A percentile compares a stretch with the other conserved stretches of the same genome.
These are phyloP conservation scores for Microctenopoma steveboyesi DNA, from an alignment of 2,797 vertebrate species.

Conservation along the genomic window DNA sequence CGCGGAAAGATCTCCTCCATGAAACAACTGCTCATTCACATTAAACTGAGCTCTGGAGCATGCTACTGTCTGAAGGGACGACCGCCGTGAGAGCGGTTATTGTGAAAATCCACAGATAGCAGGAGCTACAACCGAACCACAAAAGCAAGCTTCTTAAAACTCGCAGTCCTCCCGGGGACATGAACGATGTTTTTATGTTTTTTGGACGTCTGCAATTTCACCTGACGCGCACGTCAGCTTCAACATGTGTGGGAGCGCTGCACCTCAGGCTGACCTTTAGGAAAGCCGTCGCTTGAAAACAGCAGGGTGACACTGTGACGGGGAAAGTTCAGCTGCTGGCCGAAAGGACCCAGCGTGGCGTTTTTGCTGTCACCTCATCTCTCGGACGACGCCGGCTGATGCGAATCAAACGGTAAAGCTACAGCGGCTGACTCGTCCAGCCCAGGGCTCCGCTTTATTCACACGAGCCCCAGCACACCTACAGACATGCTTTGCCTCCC, in stretches of 20 bases:
- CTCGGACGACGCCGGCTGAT: slow-evolving; percentile 9
- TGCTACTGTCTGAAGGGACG: slow-evolving; percentile 10
- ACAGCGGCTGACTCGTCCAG: slow-evolving; percentile 48
- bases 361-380: slow-evolving; percentile 4
- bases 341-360: slow-evolving; percentile 30
- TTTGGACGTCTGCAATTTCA: slow-evolving; percentile 32
- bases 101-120: slow-evolving; percentile 14
- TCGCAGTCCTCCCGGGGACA: neutral
- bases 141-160: neutral
- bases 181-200: slow-evolving; percentile 37
- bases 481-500: slow-evolving; percentile 61
- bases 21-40: neutral
- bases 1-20: slow-evolving; percentile 13
- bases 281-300: slow-evolving; percentile 51
- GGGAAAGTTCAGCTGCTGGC: slow-evolving; percentile 48
- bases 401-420: slow-evolving; percentile 43
- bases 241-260: slow-evolving; percentile 40
- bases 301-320: slow-evolving; percentile 24
- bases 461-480: slow-evolving; percentile 62
- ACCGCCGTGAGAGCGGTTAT: slow-evolving; percentile 21
- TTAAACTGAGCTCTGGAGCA: neutral
- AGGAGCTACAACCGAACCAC: neutral
- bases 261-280: slow-evolving; percentile 61
- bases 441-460: slow-evolving; percentile 47
- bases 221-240: slow-evolving; percentile 50